phyloP scores from a whole-genome alignment of 2,797 vertebrate species.

The Sebastes vulpes region DNA sequence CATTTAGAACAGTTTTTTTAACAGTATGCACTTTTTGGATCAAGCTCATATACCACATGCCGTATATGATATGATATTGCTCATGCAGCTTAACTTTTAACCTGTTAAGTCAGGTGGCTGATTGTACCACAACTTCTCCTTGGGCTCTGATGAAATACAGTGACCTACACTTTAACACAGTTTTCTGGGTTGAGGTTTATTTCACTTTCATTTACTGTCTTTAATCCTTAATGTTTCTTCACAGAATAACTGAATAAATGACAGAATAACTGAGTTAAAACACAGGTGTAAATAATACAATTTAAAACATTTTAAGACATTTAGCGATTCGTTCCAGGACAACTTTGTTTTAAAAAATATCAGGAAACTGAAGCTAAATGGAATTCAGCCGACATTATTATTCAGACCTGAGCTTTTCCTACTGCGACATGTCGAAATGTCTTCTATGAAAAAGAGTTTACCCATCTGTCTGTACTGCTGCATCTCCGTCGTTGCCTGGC shows the following conservation, averaged over 20 bases:
- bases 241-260: background rate
- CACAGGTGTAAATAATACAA: background rate
- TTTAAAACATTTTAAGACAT: background rate
- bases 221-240: background rate
- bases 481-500: background rate
- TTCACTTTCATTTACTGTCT: background rate
- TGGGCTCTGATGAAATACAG: background rate
- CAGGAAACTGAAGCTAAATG: background rate
- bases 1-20: background rate
- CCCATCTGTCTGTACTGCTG: background rate
- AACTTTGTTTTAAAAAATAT: background rate
- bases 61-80: background rate
- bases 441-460: too few species aligned
- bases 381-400: background rate
- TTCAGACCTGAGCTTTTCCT: background rate
- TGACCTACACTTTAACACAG: background rate
- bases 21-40: background rate
- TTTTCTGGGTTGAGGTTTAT: background rate
- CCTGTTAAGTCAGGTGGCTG: background rate
- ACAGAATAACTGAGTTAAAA: background rate
- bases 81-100: background rate
- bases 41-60: background rate
- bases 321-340: too few species aligned
- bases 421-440: background rate
- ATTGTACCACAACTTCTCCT: background rate